A percentile compares a stretch with the other conserved stretches of the same genome.
Conservation (phyloP, 2,888 invertebrate species). For the Maniola hyperantus region DNA sequence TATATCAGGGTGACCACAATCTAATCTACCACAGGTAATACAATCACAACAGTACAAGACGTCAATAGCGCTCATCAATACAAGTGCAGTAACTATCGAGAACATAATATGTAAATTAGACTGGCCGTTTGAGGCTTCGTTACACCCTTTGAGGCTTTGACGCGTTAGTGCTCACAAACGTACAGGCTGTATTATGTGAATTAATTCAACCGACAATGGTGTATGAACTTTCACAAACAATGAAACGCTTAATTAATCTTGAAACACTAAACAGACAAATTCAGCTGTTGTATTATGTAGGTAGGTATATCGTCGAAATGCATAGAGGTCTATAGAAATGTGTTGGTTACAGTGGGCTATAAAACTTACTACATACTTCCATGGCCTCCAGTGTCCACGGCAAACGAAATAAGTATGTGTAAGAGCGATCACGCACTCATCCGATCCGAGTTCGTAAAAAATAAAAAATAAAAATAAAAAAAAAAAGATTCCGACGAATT, state of each 20-base stretch:
- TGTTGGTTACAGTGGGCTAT: background rate
- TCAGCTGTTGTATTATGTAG: background rate
- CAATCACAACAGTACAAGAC: conserved; percentile 4
- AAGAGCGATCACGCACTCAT: no score
- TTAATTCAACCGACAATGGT: conserved; percentile 8
- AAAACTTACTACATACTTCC: no score
- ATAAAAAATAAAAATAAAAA: no score
- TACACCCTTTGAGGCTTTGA: conserved; percentile 26
- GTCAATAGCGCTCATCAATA: conserved; percentile 22
- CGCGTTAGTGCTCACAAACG: conserved; percentile 8
- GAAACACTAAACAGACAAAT: background rate
- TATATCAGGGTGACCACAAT: background rate
- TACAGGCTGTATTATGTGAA: conserved; percentile 2
- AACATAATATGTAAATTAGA: conserved; percentile 25
- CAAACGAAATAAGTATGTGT: no score
- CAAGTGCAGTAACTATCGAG: conserved; percentile 15
- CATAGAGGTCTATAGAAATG: background rate
- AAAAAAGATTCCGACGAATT: no score
- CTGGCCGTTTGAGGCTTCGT: conserved; percentile 23
- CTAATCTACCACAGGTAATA: conserved; percentile 3
- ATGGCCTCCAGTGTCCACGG: no score
- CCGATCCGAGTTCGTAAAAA: no score
- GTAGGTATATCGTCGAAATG: background rate
- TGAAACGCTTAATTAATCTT: conserved; percentile 15
- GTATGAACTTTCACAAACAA: conserved; percentile 21